Conservation (phyloP, 2,797 vertebrate genomes). For the Pangasius djambal region DNA sequence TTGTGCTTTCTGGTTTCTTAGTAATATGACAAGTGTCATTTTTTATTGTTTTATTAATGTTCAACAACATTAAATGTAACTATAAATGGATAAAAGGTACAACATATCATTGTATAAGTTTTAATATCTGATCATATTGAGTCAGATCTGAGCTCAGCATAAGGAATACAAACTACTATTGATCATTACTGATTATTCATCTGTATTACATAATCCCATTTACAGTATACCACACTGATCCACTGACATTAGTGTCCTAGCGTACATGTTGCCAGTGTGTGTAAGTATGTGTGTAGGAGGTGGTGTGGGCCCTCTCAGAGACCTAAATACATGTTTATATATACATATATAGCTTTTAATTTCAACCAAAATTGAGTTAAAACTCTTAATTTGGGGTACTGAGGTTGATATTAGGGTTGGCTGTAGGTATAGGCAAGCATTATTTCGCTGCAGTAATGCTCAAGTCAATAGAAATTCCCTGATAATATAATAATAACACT, state of each 20-base stretch:
- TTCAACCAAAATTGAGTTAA: background rate
- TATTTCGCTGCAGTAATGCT: background rate
- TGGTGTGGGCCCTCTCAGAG: background rate
- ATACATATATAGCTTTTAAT: background rate
- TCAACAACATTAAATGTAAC: too few relatives aligned
- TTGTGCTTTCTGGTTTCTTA: too few relatives aligned
- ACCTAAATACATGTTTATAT: background rate
- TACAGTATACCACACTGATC: background rate
- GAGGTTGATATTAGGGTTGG: background rate
- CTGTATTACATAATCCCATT: background rate
- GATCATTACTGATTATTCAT: background rate
- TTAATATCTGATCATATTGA: background rate
- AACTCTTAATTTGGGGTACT: background rate
- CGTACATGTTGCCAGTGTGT: background rate
- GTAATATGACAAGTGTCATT: too few relatives aligned
- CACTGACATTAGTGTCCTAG: background rate
- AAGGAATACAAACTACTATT: background rate
- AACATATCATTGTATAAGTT: too few relatives aligned
- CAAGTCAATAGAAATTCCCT: background rate
- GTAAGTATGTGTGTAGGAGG: background rate
- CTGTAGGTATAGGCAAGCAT: background rate
- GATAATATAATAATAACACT: constrained; percentile 18
- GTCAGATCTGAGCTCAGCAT: background rate
- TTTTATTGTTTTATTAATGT: too few relatives aligned
- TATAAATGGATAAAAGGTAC: too few relatives aligned